phyloP scores from a whole-genome alignment of 2,888 invertebrate species.

The Cheilosia scutellata region DNA sequence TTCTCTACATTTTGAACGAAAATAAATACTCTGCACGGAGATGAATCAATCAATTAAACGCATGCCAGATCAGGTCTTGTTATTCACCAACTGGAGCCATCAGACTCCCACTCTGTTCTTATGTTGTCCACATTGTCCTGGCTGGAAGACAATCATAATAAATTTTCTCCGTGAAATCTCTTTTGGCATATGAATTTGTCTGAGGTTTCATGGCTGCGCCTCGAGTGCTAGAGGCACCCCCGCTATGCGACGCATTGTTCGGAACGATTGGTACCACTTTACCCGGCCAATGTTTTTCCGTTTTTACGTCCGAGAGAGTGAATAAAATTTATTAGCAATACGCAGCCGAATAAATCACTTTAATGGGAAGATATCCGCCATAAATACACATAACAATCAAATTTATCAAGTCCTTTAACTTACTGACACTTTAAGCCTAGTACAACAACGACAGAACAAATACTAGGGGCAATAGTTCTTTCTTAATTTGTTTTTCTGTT shows the following conservation, averaged over 20 bases:
- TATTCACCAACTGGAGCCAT: conserved; percentile 34
- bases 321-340: conserved; percentile 74
- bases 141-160: conserved; percentile 71
- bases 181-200: conserved; percentile 76
- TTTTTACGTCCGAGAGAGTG: conserved; percentile 56
- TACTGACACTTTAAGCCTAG: conserved; percentile 61
- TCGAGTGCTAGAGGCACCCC: conserved; percentile 6
- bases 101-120: conserved; percentile 19
- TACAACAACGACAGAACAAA: conserved; percentile 26
- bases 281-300: conserved; percentile 45
- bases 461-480: conserved; percentile 21
- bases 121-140: conserved; percentile 49
- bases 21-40: conserved; percentile 1
- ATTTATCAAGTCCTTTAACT: conserved; percentile 74
- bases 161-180: conserved; percentile 71
- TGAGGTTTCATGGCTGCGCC: conserved; percentile 63
- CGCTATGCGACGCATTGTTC: conserved; percentile 2
- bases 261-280: conserved; percentile 50
- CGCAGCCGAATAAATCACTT: conserved; percentile 72
- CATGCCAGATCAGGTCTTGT: conserved; percentile 60
- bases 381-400: conserved; percentile 76
- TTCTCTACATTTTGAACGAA: conserved; percentile 13
- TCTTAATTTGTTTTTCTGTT: conserved; percentile 15
- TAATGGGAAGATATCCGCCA: conserved; percentile 74
- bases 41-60: conserved; percentile 74